These are phyloP conservation scores for Pollenia amentaria DNA, from an alignment of 2,888 invertebrate species.

Conservation along the genomic window DNA sequence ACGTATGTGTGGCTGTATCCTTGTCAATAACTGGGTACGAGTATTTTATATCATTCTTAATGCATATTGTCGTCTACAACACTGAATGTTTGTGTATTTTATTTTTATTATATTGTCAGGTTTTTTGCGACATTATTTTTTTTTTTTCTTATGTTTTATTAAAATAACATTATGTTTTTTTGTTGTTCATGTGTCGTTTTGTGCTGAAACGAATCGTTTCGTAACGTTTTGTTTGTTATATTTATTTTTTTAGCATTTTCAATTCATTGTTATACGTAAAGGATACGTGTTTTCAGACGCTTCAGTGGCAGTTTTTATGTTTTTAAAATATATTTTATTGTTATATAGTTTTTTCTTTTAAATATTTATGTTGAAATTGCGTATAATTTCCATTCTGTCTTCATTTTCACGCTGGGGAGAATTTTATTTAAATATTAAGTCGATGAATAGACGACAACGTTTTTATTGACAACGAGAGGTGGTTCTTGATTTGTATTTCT, in stretches of 20 bases:
- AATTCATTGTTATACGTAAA: conserved; percentile 39
- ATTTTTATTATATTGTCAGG: conserved; percentile 50
- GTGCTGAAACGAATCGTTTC: conserved; percentile 18
- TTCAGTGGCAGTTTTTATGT: conserved; percentile 9
- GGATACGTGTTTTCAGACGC: conserved; percentile 29
- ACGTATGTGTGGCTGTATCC: background rate
- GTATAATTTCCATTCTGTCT: conserved; percentile 34
- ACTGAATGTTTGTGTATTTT: conserved; percentile 43
- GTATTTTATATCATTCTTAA: conserved; percentile 23
- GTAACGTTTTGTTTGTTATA: conserved; percentile 27
- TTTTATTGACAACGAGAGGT: background rate
- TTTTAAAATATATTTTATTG: conserved; percentile 16
- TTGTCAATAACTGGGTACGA: conserved; percentile 17
- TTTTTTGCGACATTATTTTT: conserved; percentile 47
- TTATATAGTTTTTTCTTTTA: conserved; percentile 16
- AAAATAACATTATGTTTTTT: conserved; percentile 48
- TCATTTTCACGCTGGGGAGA: conserved; percentile 8
- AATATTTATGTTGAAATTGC: conserved; percentile 46
- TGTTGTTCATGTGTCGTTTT: background rate
- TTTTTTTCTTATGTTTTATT: conserved; percentile 35
- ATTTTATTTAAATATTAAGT: conserved; percentile 44
- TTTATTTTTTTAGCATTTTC: conserved; percentile 19
- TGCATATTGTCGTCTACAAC: conserved; percentile 9
- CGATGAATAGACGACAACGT: background rate
- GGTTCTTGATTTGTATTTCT: background rate